These are phyloP conservation scores for Halcyon badia DNA, from an alignment of 2,797 vertebrate genomes.

Conservation along the genomic window DNA sequence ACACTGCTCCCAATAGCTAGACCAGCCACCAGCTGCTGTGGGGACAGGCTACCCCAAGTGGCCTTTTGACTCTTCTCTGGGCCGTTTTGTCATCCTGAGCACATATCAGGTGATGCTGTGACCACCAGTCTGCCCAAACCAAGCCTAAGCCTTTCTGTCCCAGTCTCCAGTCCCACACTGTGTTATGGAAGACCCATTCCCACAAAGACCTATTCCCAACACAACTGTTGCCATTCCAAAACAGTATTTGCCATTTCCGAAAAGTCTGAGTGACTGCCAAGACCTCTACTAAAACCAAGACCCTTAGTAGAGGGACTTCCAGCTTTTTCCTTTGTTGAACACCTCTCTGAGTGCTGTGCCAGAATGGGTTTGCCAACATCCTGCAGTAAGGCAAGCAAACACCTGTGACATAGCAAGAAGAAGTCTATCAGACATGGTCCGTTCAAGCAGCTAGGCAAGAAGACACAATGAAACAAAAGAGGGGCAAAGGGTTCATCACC, in stretches of 20 bases:
- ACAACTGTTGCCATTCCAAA: neutral
- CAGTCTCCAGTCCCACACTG: accelerated
- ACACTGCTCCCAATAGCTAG: accelerated
- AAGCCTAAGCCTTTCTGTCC: neutral
- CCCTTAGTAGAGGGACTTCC: neutral
- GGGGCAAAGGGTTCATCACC: neutral
- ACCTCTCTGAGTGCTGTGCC: neutral
- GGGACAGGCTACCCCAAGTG: neutral
- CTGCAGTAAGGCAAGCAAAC: accelerated
- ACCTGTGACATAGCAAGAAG: neutral
- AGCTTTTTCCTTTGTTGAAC: neutral
- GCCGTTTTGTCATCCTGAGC: neutral
- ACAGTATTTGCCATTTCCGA: neutral
- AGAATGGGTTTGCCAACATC: neutral
- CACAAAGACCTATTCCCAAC: neutral
- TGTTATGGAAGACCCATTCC: accelerated
- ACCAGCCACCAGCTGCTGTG: neutral
- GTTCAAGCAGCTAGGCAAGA: neutral
- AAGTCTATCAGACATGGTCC: neutral
- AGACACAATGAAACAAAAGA: neutral
- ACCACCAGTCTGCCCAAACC: neutral
- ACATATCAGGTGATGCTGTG: accelerated
- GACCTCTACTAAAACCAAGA: neutral
- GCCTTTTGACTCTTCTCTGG: neutral
- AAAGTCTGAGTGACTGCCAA: neutral